Evolutionary conservation across 2,888 invertebrate species (phyloP), one percentile per base, ranked within the genome.

Genomic region (Orthosia gothica): DNA sequence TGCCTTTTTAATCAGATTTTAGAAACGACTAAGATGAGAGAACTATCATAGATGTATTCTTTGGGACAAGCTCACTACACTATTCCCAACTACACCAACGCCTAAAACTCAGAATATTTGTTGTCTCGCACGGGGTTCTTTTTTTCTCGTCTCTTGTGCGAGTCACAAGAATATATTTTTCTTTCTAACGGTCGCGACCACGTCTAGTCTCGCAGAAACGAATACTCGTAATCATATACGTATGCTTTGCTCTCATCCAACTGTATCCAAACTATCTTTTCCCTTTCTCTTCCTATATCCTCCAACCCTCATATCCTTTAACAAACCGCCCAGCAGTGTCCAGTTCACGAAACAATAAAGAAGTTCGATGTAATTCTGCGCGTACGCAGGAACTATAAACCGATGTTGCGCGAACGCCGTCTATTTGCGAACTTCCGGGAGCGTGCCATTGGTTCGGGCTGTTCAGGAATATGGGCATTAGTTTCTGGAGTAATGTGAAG

Each of bases 361-460:
- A 32, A 63, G 18, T 84, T 82, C 71, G n/a, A 54, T 58, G 81
- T 76, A 82, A 76, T 61, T 67, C 69, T 66, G 79, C 74, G 68
- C 74, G 26, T 59, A 64, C 75, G 62, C 78, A 65, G 86, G 75
- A 85, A 86, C 81, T 49, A 83, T 87, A 76, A 84, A 82, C 69
- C 20, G 52, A 52, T 47, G 55, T 72, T 68, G 74, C 74, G 78
- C 59, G 80, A 75, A 76, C 71, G 68, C 55, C 67, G 62, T 75
- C 87, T 88, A 88, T 88, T 89, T 89, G 85, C 87, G 83, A 26
- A 83, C 82, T 89, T 88, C 88, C 89, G 83, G 79, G 84, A 74
- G 79, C 79, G 76, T 79, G 81, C 73, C 72, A 83, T 61, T 67
- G 75, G 79, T 68, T 70, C 79, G 73, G 70, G 70, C 74, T 62